Base-by-base conservation (phyloP, 2,113 vertebrate species). In the Nibea albiflora region DNA sequence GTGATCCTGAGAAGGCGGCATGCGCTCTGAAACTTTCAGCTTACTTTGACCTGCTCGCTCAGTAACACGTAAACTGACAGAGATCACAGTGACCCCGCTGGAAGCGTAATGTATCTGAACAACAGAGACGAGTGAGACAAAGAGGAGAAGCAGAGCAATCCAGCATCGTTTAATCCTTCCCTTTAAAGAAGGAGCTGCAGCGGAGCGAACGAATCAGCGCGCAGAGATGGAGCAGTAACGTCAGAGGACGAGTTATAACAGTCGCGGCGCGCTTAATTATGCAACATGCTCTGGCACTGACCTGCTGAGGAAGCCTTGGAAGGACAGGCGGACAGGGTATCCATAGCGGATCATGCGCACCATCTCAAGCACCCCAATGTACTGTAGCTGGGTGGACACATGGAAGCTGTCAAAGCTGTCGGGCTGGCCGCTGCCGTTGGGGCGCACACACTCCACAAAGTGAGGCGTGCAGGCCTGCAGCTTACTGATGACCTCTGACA, bases 321-420 rank as follows among this genome's bases (percentile, higher is more conserved):
- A 99, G 86, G 96, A 91, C 75, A 98, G 94, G 54, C 97, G 97
- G 49, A 97, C 76, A 0, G 98, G 96, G 88, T 96, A 98, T 19
- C 98, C 98, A 0, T 97, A 96, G 11, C 97, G 96, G 88, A 98
- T 96, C 92, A 96, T 92, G 92, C 95, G 97, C 88, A 99, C 96
- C 96, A 98, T 96, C 81, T 98, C 97, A 69, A 99, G 94, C 53
- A 99, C 97, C 46, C 96, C 96, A 4, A 98, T 95, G 78, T 98
- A 96, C 68, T 97, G 97, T 67, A 99, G 96, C 82, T 98, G 98
- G 28, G 96, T 93, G 6, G 97, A 98, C 83, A 99, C 97, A 61
- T 96, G 97, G 88, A 95, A 92, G 91, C 95, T 95, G 89, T 98
- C 97, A 67, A 99, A 98, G 24, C 82, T 90, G 71, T 97, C 96